Evolutionary conservation across 1,140 invertebrate genomes (phyloP).

Genomic region (Nasonia vitripennis): DNA sequence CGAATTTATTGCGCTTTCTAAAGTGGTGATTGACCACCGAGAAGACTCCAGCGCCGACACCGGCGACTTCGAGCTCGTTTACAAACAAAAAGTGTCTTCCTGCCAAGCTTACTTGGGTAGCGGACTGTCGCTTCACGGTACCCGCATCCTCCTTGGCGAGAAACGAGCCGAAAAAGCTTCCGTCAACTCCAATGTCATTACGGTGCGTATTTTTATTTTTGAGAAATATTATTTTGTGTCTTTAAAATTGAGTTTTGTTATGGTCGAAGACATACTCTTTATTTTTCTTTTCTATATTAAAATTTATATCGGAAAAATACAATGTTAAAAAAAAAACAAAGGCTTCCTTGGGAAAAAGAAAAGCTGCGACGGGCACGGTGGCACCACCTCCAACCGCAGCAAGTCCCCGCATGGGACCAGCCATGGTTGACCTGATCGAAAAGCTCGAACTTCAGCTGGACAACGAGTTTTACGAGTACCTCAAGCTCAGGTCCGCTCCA

Average conservation of each 20-base stretch:
- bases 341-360: background rate
- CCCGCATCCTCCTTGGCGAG: background rate
- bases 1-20: slow-evolving; percentile 53
- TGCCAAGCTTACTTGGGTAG: slow-evolving; percentile 90
- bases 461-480: slow-evolving; percentile 66
- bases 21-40: slow-evolving; percentile 91
- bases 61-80: slow-evolving; percentile 90
- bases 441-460: slow-evolving; percentile 73
- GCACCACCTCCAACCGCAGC: slow-evolving; percentile 29
- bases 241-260: too few species aligned
- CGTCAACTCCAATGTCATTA: background rate
- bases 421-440: slow-evolving; percentile 77
- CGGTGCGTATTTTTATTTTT: too few species aligned
- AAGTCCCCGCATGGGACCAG: slow-evolving; percentile 73
- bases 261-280: too few species aligned
- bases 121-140: slow-evolving; percentile 83
- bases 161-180: background rate
- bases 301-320: background rate
- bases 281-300: too few species aligned
- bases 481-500: slow-evolving; percentile 26
- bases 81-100: slow-evolving; percentile 82
- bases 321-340: background rate
- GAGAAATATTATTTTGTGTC: too few species aligned
- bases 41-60: slow-evolving; percentile 87
- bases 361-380: background rate